Conservation (phyloP, 2,888 invertebrate species). For the Temnothorax rugatulus region DNA sequence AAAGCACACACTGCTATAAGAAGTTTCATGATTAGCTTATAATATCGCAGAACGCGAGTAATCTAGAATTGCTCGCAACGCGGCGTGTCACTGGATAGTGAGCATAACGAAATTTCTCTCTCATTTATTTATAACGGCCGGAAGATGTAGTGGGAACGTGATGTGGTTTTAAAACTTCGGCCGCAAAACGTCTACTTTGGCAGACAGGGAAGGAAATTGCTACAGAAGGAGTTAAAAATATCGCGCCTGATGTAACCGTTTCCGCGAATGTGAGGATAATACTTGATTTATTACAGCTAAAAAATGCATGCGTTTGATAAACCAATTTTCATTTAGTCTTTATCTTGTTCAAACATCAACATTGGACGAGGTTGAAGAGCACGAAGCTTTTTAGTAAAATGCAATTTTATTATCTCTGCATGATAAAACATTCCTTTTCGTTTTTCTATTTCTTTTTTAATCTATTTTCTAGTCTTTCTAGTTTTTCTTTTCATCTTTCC, state of each 20-base stretch:
- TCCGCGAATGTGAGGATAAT: neutral
- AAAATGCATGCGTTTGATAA: neutral
- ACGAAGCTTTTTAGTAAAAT: neutral
- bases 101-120: conserved; percentile 23
- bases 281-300: conserved; percentile 62
- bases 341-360: neutral
- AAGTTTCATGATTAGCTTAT: conserved; percentile 31
- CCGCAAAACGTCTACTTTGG: neutral
- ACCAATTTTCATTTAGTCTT: neutral
- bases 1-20: neutral
- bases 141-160: neutral
- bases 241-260: neutral
- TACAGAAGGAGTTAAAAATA: neutral
- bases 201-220: neutral
- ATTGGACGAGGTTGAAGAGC: neutral
- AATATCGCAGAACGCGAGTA: neutral
- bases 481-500: neutral
- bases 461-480: neutral
- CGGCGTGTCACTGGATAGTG: neutral
- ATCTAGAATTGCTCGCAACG: neutral
- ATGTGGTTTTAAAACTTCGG: conserved; percentile 13
- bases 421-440: neutral
- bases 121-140: conserved; percentile 22
- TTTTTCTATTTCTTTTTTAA: neutral
- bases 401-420: neutral